Base-by-base conservation (phyloP, 2,797 vertebrate species). In the Leptodactylus fallax region DNA sequence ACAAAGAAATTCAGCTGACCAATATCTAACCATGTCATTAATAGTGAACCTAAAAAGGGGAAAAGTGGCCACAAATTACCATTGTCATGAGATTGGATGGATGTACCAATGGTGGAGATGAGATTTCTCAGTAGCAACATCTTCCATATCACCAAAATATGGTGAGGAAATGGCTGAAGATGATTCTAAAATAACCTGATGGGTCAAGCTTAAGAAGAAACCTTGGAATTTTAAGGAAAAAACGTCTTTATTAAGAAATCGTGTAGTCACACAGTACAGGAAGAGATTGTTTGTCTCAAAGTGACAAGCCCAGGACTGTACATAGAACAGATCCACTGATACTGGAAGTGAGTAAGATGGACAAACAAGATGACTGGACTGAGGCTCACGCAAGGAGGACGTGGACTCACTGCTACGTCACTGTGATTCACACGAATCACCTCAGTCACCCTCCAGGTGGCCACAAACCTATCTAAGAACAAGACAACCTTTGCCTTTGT, bases 401-500 rank as follows among this genome's bases (percentile, higher is more conserved):
- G 55, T 4, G 65, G 63, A 85, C 83, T 89, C 87, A 89, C 60
- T 45, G 71, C 84, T 27, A 19, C 16, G 71, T 60, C 87, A 82
- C 36, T 60, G 71, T 89, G 87, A 89, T 85, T 89, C 83, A 88
- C 67, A 47, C 87, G 65, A 72, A 63, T 88, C 87, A 89, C 83
- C 83, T 81, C 78, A 10, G 45, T 88, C 45, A 65, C 56, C 65
- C 74, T 61, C 4, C 84, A 89, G 87, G 87, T 82, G 81, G 87
- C 87, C 87, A n/a, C 87, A 89, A n/a, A 78, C 60, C 60, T 27
- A 85, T 72, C 74, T 67, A 63, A 82, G 79, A 82, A 86, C 58
- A 86, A 10, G 65, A 27, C 71, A 4, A 63, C 60, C 58, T 86
- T 89, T 86, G 25, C 87, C 63, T 10, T 36, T 85, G 77, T 89